Percentiles rank a stretch among this genome's conserved stretches.
These are phyloP conservation scores for Apteryx mantelli DNA, from an alignment of 2,113 vertebrate species.

Conservation along the genomic window DNA sequence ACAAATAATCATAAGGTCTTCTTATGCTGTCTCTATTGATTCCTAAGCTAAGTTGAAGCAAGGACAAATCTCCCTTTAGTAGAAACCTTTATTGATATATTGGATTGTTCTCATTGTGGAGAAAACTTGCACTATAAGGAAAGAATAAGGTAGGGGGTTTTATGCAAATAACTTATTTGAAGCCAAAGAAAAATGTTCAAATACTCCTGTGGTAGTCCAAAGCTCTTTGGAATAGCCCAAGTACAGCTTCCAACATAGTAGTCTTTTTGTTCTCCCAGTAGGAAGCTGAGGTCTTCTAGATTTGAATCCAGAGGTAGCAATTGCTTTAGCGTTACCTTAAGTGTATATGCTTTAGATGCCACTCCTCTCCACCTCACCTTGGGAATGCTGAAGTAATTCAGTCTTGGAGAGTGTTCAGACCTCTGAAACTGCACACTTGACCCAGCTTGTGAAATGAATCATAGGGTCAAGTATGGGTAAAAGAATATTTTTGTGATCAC, in stretches of 20 bases:
- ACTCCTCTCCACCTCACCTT: constrained; percentile 65
- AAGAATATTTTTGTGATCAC: constrained; percentile 70
- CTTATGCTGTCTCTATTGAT: not conserved
- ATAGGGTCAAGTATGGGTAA: constrained; percentile 72
- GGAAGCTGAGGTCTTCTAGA: not conserved
- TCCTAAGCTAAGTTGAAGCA: not conserved
- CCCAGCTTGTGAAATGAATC: constrained; percentile 75
- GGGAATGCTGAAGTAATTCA: constrained; percentile 68
- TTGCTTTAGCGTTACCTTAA: constrained; percentile 59
- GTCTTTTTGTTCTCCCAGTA: not conserved
- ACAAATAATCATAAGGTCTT: not conserved
- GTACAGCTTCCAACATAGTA: not conserved
- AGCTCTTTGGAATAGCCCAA: not conserved
- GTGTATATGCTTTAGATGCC: constrained; percentile 30
- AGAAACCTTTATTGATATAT: not conserved
- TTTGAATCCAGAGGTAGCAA: not conserved
- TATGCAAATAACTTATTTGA: constrained; percentile 3
- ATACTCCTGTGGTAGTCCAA: not conserved
- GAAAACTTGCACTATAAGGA: not conserved
- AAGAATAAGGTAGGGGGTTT: not conserved
- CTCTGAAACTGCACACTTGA: constrained; percentile 72
- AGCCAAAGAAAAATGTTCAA: not conserved
- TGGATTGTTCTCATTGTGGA: not conserved
- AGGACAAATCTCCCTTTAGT: not conserved
- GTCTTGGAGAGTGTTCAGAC: constrained; percentile 61